phyloP scores from a whole-genome alignment of 2,113 vertebrate genomes.

The Damaliscus lunatus region DNA sequence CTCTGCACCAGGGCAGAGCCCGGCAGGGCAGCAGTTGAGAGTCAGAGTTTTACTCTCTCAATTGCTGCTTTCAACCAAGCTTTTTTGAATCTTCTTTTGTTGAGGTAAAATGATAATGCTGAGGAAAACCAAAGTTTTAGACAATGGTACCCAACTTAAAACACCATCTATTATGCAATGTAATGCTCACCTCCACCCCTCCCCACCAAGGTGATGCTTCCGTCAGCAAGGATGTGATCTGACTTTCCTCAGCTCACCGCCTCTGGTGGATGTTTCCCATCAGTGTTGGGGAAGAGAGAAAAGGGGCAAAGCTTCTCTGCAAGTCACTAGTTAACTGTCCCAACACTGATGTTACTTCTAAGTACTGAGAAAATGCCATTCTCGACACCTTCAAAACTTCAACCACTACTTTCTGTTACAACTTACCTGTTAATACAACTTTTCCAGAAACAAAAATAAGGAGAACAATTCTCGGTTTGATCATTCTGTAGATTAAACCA shows the following conservation, averaged over 20 bases:
- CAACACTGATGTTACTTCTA: not conserved
- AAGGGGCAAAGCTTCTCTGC: not conserved
- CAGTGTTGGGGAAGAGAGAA: not conserved
- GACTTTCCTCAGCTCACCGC: not conserved
- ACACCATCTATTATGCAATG: not conserved
- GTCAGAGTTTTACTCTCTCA: too few relatives aligned
- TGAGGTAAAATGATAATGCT: not conserved
- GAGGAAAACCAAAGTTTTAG: not conserved
- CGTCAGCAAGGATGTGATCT: not conserved
- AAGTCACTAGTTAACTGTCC: not conserved
- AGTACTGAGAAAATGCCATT: not conserved
- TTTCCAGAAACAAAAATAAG: slow-evolving; percentile 99
- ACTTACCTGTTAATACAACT: slow-evolving; percentile 97
- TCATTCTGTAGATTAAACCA: slow-evolving; percentile 99
- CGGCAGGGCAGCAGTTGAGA: not conserved
- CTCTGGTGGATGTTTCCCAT: not conserved
- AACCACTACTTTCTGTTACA: not conserved
- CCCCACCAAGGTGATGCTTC: accelerated
- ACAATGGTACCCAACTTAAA: not conserved
- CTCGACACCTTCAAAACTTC: not conserved
- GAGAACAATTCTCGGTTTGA: slow-evolving; percentile 98
- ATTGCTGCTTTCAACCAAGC: not conserved
- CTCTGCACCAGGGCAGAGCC: too few relatives aligned
- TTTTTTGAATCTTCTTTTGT: not conserved
- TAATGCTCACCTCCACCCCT: too few relatives aligned